Conservation (phyloP, 2,888 invertebrate species). For the Myopa tessellatipennis region DNA sequence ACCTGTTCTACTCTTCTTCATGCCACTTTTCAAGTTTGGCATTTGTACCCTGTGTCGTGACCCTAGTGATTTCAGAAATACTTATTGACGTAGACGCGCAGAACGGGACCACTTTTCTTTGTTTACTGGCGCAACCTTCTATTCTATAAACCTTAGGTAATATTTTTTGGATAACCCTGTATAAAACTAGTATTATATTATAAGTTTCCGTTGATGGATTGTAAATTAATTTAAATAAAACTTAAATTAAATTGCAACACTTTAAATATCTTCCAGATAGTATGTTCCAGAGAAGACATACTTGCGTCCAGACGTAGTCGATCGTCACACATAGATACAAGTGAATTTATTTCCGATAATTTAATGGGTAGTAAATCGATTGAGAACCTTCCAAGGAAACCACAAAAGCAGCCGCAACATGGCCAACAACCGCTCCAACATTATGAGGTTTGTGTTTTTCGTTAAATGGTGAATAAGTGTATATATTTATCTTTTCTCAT, state of each 20-base stretch:
- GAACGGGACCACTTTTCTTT: too few species aligned
- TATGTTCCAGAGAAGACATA: slow-evolving; percentile 57
- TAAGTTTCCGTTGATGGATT: too few species aligned
- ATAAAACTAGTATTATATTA: too few species aligned
- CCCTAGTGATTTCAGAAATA: too few species aligned
- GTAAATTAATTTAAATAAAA: background rate
- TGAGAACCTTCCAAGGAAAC: slow-evolving; percentile 40
- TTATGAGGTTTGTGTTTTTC: slow-evolving; percentile 16
- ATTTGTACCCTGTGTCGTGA: too few species aligned
- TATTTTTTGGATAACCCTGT: too few species aligned
- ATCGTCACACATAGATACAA: slow-evolving; percentile 45
- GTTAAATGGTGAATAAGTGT: background rate
- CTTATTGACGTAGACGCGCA: too few species aligned
- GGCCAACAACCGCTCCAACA: slow-evolving; percentile 12
- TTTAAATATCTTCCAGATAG: slow-evolving; percentile 53
- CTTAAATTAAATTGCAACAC: background rate
- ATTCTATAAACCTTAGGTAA: too few species aligned
- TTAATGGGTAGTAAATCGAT: slow-evolving; percentile 39
- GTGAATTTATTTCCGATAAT: slow-evolving; percentile 49
- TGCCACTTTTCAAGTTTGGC: too few species aligned
- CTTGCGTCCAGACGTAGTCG: slow-evolving; percentile 50
- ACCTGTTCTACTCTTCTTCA: too few species aligned
- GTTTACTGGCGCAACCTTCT: too few species aligned
- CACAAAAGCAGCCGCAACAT: slow-evolving; percentile 37
- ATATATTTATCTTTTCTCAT: too few species aligned